phyloP scores from a whole-genome alignment of 2,888 invertebrate genomes.

The Papilio demoleus region DNA sequence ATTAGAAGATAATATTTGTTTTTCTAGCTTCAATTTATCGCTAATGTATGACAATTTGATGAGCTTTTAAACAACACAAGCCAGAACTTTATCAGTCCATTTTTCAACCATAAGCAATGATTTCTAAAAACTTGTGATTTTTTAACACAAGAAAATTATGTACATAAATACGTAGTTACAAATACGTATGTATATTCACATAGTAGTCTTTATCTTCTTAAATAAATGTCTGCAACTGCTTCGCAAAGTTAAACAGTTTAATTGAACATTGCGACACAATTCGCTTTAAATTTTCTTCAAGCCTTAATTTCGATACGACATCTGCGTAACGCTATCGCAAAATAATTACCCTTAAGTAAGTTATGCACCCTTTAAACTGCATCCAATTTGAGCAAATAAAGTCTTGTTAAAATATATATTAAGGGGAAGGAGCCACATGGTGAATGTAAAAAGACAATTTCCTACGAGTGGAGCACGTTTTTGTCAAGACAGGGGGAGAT shows the following conservation, averaged over 20 bases:
- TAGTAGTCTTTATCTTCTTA: neutral
- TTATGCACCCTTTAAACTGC: slow-evolving; percentile 82
- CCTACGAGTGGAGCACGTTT: slow-evolving; percentile 63
- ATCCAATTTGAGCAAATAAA: slow-evolving; percentile 78
- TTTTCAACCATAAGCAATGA: neutral
- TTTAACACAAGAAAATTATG: neutral
- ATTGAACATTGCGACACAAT: slow-evolving; percentile 68
- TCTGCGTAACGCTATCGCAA: slow-evolving; percentile 79
- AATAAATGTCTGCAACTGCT: slow-evolving; percentile 14
- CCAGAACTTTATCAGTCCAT: neutral
- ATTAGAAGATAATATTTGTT: slow-evolving; percentile 71
- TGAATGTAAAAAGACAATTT: slow-evolving; percentile 72
- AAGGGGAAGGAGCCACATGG: slow-evolving; percentile 74
- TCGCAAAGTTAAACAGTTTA: slow-evolving; percentile 56
- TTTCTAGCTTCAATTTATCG: slow-evolving; percentile 43
- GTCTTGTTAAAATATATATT: slow-evolving; percentile 70
- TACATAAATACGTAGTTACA: neutral
- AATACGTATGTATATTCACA: neutral
- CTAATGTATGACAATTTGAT: slow-evolving; percentile 27
- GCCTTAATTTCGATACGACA: slow-evolving; percentile 69
- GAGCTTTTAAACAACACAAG: neutral
- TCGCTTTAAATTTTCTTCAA: slow-evolving; percentile 67
- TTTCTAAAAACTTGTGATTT: neutral
- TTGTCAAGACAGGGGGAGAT: slow-evolving; percentile 53
- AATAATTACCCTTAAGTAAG: slow-evolving; percentile 79